Evolutionary conservation across 2,113 vertebrate species (phyloP).

Genomic region (Ictalurus furcatus): DNA sequence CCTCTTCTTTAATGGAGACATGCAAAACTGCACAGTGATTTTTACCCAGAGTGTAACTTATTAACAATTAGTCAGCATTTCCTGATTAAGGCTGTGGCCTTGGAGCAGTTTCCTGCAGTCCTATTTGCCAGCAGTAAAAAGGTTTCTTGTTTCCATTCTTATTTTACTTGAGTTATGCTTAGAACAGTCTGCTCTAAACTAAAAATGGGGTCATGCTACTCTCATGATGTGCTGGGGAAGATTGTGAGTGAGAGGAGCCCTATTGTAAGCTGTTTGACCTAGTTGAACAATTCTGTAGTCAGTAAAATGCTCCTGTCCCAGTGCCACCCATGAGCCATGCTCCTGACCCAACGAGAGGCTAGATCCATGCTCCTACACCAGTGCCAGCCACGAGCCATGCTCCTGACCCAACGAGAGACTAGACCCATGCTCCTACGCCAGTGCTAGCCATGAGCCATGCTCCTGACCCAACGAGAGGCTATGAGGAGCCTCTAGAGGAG

Average conservation of each 20-base stretch:
- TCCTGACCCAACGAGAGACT: too few relatives aligned
- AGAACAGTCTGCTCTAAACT: not conserved
- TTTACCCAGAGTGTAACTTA: not conserved
- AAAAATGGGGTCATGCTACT: not conserved
- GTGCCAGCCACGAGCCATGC: too few relatives aligned
- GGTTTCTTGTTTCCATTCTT: not conserved
- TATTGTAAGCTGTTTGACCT: not conserved
- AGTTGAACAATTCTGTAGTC: not conserved
- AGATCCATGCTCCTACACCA: too few relatives aligned
- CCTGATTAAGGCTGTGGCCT: not conserved
- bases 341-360: not conserved
- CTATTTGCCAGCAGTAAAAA: not conserved
- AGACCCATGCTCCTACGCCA: too few relatives aligned
- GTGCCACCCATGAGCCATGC: not conserved
- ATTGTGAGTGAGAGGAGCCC: not conserved
- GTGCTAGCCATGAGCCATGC: not conserved
- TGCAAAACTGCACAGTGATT: constrained; percentile 6
- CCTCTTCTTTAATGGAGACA: not conserved
- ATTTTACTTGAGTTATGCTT: not conserved
- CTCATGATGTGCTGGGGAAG: not conserved
- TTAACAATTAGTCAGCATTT: not conserved
- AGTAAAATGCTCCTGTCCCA: not conserved
- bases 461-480: not conserved
- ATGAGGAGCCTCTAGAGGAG: too few relatives aligned
- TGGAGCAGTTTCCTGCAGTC: not conserved